Conservation (phyloP, 2,113 vertebrate species). For the Cisticola juncidis region DNA sequence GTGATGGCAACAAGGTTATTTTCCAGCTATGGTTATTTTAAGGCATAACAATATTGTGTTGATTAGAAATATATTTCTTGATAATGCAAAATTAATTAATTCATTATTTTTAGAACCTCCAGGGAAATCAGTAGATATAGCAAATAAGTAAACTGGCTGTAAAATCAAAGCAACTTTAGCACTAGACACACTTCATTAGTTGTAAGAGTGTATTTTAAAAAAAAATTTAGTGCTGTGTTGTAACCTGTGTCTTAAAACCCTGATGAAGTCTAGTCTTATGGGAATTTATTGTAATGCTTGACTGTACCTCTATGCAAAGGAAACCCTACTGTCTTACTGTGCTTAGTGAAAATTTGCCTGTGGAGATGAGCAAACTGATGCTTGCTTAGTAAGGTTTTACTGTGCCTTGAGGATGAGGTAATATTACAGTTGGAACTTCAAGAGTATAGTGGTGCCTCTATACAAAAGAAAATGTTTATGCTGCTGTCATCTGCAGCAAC, state of each 20-base stretch:
- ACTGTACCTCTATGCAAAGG: neutral
- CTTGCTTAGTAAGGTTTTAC: neutral
- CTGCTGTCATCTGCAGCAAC: neutral
- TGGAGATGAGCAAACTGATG: neutral
- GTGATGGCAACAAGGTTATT: neutral
- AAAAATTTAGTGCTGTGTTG: neutral
- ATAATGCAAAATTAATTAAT: neutral
- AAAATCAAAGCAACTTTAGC: neutral
- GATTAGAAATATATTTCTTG: neutral
- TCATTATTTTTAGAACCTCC: neutral
- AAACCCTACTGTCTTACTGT: neutral
- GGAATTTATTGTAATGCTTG: neutral
- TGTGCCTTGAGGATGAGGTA: neutral
- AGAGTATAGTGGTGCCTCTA: neutral
- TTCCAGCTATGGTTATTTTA: neutral
- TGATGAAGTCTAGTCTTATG: neutral
- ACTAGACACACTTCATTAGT: neutral
- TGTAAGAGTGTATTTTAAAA: neutral
- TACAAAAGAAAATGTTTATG: neutral
- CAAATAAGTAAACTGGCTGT: neutral
- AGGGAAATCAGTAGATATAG: neutral
- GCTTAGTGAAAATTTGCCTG: constrained; percentile 21
- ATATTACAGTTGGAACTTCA: neutral
- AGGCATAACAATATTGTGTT: neutral
- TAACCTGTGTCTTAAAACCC: neutral